Evolutionary conservation across 2,113 vertebrate species (phyloP), one percentile per base, ranked within the genome.

Genomic region (Serinus canaria): DNA sequence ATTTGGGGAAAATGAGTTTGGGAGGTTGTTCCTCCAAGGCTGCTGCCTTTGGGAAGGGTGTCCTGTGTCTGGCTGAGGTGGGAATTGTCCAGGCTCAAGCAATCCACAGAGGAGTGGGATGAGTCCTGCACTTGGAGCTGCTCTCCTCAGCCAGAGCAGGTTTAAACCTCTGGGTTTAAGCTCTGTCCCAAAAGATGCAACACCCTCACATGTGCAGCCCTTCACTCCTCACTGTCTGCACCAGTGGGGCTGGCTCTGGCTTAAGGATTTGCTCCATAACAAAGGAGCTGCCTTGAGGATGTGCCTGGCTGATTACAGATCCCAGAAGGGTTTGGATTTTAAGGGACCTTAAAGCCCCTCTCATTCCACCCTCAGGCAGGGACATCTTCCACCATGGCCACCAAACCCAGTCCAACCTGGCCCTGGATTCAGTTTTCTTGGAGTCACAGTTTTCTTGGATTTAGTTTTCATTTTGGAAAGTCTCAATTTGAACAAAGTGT

Each of bases 1-100:
- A 1, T 17, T 7, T 10, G 31, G 50, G 3, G 22, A 35, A 19
- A 77, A 67, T 1, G 0, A 1, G 3, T 1, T 35, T 16, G 9
- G 13, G 28, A 60, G 23, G 41, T 2, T 21, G 18, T 37, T n/a
- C 4, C 2, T 10, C 11, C 24, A 12, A n/a, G 24, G 5, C 3
- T 11, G 24, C 10, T 24, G 53, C 37, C 39, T 86, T 35, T 52
- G 0, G 14, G 33, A 31, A 49, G 24, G 39, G 39, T 1, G 27
- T 25, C 7, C 30, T 24, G 20, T 2, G 24, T 52, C 41, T 31
- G 37, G 58, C 25, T 44, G 69, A 2, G 13, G 66, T 21, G 75
- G 56, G 56, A 46, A 22, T 25, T 31, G 15, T 1, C 64, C 3
- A 7, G 69, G 28, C 25, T 13, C 8, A 0, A 13, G 15, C 15